Base-by-base conservation (phyloP, 92 coral and sea anemone genomes). In the Epizoanthus scotinus region DNA sequence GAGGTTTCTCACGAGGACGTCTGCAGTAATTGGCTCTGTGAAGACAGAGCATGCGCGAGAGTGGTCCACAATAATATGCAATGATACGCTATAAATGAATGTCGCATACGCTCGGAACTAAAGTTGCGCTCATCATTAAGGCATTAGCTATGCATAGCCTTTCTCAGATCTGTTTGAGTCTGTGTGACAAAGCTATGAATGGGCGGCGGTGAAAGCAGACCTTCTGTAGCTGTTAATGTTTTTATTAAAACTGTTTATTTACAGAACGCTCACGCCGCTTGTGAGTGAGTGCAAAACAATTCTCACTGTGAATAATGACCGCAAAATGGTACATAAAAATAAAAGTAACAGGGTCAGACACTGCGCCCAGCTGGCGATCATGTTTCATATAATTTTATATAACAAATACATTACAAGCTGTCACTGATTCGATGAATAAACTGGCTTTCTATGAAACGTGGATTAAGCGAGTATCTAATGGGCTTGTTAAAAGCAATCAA, bases 401-500 rank as follows among this genome's bases (percentile, higher is more conserved):
- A 73, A 73, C 79, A 75, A 75, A 58, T 75, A 75, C 24, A 75
- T 75, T 59, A 75, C 81, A 75, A 58, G 68, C 81, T 75, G 81
- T 75, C 81, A 75, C 63, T 59, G 81, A 75, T 60, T 75, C 81
- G 69, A 58, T 75, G 81, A 75, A 75, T 75, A 75, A 75, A 75
- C 81, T 75, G 38, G 66, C 67, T 55, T 55, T 34, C 69, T 75
- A 54, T 75, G 81, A 75, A 75, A 75, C 44, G 81, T 25, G 81
- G 81, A 75, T 75, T 75, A 75, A 60, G 81, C 63, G 81, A 47
- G 67, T 57, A 82, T 68, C 85, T 92, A 92, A 92, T 87, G 93
- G 93, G 81, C 86, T 67, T 81, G 87, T 83, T 84, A 73, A 89
- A 88, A 80, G 97, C 86, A 92, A 90, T 91, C 94, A 92, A 92